phyloP scores from a whole-genome alignment of 2,797 vertebrate genomes.

The Typhlichthys subterraneus region DNA sequence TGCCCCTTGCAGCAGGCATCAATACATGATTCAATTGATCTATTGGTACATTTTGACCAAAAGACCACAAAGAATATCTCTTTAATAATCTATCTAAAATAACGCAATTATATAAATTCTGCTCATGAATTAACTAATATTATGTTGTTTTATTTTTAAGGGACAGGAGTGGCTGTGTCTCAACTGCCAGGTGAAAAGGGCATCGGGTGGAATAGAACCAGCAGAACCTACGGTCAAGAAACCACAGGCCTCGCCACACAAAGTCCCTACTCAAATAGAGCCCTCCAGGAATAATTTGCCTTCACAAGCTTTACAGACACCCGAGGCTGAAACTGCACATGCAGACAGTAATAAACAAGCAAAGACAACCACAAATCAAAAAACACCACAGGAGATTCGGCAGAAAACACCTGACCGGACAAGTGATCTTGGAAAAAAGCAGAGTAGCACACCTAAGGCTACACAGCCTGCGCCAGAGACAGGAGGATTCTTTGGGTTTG shows the following conservation, averaged over 20 bases:
- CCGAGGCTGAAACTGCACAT: slow-evolving; percentile 61
- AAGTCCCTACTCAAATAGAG: slow-evolving; percentile 54
- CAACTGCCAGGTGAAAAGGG: slow-evolving; percentile 93
- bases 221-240: slow-evolving; percentile 47
- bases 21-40: background rate
- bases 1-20: too few species aligned
- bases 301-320: slow-evolving; percentile 25
- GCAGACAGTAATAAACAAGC: slow-evolving; percentile 58
- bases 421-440: slow-evolving; percentile 49
- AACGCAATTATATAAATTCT: background rate
- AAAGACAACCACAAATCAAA: slow-evolving; percentile 56
- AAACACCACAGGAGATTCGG: slow-evolving; percentile 48
- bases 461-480: slow-evolving; percentile 41
- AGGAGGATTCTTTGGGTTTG: slow-evolving; percentile 48
- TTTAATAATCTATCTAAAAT: background rate
- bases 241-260: slow-evolving; percentile 59
- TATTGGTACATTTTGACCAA: background rate
- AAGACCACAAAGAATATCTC: background rate
- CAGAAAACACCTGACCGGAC: slow-evolving; percentile 60
- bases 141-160: slow-evolving; percentile 50
- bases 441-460: slow-evolving; percentile 43
- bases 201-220: slow-evolving; percentile 77
- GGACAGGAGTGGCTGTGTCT: slow-evolving; percentile 89
- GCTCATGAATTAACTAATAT: background rate
- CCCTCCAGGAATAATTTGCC: slow-evolving; percentile 50